Evolutionary conservation across 1,140 invertebrate species (phyloP).

Genomic region (Phymorhynchus buccinoides): DNA sequence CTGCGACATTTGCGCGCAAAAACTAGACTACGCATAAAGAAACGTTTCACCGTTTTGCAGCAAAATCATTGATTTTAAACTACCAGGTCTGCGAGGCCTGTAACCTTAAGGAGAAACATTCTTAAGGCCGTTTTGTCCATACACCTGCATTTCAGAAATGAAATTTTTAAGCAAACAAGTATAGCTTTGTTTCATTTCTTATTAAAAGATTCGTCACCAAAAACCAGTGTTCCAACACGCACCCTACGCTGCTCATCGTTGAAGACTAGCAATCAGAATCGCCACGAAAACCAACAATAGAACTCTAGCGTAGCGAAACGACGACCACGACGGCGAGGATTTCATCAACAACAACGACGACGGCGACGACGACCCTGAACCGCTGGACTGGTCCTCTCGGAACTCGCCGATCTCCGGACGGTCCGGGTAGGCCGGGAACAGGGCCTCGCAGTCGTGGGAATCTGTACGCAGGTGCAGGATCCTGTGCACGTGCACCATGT

Average conservation of each 20-base stretch:
- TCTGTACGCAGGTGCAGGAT: neutral
- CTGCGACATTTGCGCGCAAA: no score
- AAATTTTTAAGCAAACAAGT: no score
- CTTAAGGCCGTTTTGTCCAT: no score
- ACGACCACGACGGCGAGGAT: neutral
- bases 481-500: neutral
- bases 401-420: neutral
- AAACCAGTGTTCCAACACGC: neutral
- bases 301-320: neutral
- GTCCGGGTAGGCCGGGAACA: neutral
- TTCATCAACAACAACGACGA: neutral
- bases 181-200: no score
- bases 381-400: neutral
- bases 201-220: neutral
- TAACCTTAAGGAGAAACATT: no score
- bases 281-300: neutral
- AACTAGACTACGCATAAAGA: no score
- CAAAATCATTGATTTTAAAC: no score
- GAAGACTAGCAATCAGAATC: neutral
- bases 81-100: no score
- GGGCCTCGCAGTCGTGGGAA: slow-evolving; percentile 1
- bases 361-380: neutral
- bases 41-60: no score
- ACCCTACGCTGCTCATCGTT: neutral
- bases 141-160: no score